phyloP scores from a whole-genome alignment of 2,797 vertebrate species.

The Sciurus vulgaris region DNA sequence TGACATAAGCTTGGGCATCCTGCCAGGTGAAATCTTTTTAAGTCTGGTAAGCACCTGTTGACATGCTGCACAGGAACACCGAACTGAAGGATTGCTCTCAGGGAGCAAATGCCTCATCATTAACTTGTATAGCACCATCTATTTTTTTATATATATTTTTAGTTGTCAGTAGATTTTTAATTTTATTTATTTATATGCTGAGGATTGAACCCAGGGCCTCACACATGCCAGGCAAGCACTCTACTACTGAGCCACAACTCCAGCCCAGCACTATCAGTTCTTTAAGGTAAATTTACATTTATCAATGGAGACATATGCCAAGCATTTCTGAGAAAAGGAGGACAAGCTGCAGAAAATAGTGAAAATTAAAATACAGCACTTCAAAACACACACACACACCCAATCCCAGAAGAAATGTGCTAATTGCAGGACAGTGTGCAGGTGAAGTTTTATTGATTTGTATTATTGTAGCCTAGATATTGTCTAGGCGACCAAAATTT shows the following conservation, averaged over 20 bases:
- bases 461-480: not conserved
- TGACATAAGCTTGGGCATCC: conserved; percentile 36
- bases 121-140: conserved; percentile 45
- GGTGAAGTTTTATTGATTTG: conserved; percentile 40
- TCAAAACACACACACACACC: not conserved
- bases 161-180: too few species aligned
- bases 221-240: too few species aligned
- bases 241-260: too few species aligned
- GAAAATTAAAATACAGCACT: conserved; percentile 47
- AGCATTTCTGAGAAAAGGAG: conserved; percentile 68
- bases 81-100: not conserved
- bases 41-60: conserved; percentile 42
- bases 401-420: not conserved
- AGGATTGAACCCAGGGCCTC: too few species aligned
- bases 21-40: conserved; percentile 39
- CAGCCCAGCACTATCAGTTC: conserved; percentile 2
- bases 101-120: conserved; percentile 10
- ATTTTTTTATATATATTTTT: not conserved
- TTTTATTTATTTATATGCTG: too few species aligned
- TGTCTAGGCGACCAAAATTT: conserved; percentile 53
- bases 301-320: conserved; percentile 54
- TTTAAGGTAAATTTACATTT: conserved; percentile 59
- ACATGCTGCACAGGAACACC: conserved; percentile 21
- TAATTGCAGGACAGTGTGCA: not conserved
- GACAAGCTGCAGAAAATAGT: conserved; percentile 45